These are phyloP conservation scores for Melitaea cinxia DNA, from an alignment of 1,140 invertebrate species.

Conservation along the genomic window DNA sequence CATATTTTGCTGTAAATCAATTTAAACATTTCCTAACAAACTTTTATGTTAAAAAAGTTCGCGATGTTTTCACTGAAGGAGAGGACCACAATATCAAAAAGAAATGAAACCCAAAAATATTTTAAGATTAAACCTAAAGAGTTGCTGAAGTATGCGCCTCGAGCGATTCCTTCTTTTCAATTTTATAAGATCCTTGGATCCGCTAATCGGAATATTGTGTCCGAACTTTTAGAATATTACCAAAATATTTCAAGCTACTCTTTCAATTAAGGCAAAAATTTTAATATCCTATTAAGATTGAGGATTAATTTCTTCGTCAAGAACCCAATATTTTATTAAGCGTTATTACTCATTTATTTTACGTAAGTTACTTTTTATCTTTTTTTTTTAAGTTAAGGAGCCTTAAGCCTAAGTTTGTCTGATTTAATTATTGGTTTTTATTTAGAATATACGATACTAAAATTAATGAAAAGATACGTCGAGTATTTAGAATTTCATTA, in stretches of 20 bases:
- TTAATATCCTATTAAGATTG: background rate
- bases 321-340: constrained; percentile 2
- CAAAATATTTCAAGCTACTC: constrained; percentile 16
- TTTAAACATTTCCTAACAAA: constrained; percentile 10
- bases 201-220: constrained; percentile 73
- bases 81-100: constrained; percentile 17
- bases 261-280: constrained; percentile 20
- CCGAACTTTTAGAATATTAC: constrained; percentile 40
- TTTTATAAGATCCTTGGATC: constrained; percentile 49
- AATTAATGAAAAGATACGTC: too few species aligned
- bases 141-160: constrained; percentile 61
- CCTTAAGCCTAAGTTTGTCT: background rate
- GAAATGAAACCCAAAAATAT: constrained; percentile 27
- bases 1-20: background rate
- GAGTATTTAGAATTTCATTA: too few species aligned
- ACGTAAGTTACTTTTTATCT: background rate
- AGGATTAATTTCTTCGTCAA: constrained; percentile 3
- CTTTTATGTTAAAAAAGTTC: constrained; percentile 11
- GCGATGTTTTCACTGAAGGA: background rate
- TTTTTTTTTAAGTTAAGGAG: background rate
- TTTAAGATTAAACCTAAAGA: constrained; percentile 61
- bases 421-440: too few species aligned
- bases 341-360: too few species aligned
- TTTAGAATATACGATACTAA: too few species aligned
- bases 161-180: constrained; percentile 52